These are phyloP conservation scores for Carassius gibelio DNA, from an alignment of 2,113 vertebrate genomes.

Conservation along the genomic window DNA sequence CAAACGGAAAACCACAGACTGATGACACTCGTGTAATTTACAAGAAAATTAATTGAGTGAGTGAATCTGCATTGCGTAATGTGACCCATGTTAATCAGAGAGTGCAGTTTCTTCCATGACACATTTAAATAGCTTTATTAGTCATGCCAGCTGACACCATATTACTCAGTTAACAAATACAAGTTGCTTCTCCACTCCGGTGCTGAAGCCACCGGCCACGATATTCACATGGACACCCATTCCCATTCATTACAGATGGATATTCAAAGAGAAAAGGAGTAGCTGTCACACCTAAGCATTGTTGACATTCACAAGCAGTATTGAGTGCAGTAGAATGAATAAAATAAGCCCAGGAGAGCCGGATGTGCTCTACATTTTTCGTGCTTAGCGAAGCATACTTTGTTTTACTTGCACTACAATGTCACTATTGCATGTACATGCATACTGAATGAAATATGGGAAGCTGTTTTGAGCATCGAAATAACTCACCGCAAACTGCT, in stretches of 20 bases:
- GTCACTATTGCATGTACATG: background rate
- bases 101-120: conserved; percentile 37
- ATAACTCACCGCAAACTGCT: conserved; percentile 7
- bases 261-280: conserved; percentile 9
- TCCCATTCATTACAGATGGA: conserved; percentile 26
- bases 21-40: conserved; percentile 31
- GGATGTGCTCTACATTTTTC: conserved; percentile 9
- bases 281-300: conserved; percentile 11
- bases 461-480: background rate
- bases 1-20: background rate
- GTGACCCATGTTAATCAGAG: conserved; percentile 51
- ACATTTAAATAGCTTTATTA: conserved; percentile 59
- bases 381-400: conserved; percentile 8
- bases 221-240: conserved; percentile 19
- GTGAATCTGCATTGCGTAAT: conserved; percentile 30
- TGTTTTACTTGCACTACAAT: background rate
- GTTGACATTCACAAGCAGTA: conserved; percentile 12
- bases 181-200: background rate
- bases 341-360: conserved; percentile 24
- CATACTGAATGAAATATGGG: background rate
- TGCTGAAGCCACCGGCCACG: conserved; percentile 19
- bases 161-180: conserved; percentile 52
- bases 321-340: conserved; percentile 17
- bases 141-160: conserved; percentile 57
- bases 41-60: conserved; percentile 54